phyloP scores from a whole-genome alignment of 2,113 vertebrate genomes.

The Equus quagga region DNA sequence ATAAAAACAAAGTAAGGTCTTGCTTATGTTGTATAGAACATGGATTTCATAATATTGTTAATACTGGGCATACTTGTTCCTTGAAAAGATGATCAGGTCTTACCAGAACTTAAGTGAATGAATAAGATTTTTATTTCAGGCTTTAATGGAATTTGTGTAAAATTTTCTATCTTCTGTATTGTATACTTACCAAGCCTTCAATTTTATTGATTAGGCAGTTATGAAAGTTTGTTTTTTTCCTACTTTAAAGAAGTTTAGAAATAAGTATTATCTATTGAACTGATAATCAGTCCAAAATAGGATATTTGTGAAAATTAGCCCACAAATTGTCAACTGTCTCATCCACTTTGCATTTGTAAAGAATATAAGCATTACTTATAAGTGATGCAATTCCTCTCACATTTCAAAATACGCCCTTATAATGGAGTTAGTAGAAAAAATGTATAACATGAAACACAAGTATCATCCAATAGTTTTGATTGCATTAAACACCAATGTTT shows the following conservation, averaged over 20 bases:
- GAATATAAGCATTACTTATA: neutral
- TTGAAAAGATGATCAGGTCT: neutral
- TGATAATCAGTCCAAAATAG: neutral
- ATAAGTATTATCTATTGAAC: neutral
- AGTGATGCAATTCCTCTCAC: neutral
- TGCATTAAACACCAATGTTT: neutral
- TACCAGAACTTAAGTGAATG: neutral
- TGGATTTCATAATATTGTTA: neutral
- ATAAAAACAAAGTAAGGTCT: neutral
- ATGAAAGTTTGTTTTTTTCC: constrained; percentile 30
- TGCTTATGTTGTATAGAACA: neutral
- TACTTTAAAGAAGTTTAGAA: neutral
- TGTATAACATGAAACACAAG: neutral
- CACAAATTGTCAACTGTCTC: neutral
- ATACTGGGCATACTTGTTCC: neutral
- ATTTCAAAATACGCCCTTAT: neutral
- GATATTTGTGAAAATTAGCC: neutral
- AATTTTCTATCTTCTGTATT: neutral
- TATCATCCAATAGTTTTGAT: neutral
- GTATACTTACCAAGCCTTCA: neutral
- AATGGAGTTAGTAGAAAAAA: neutral
- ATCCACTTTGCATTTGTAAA: neutral
- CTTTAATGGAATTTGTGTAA: neutral
- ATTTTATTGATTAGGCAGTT: neutral
- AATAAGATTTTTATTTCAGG: neutral